Conservation (phyloP, 2,113 vertebrate species). For the Dissostichus mawsoni region DNA sequence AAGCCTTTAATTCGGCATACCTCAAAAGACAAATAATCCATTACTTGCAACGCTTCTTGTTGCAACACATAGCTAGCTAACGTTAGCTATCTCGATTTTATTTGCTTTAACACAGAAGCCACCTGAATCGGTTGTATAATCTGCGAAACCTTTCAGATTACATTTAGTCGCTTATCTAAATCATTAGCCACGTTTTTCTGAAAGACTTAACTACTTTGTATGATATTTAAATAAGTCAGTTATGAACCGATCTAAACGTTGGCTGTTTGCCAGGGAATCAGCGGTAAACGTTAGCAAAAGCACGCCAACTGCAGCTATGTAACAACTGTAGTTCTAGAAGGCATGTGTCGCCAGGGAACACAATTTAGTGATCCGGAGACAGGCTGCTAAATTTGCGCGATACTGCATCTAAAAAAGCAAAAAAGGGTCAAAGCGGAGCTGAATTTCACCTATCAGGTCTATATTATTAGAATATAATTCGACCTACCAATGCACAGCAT, state of each 20-base stretch:
- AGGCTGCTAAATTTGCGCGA: too few relatives aligned
- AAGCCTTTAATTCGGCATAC: background rate
- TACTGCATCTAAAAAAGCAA: background rate
- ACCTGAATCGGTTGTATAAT: background rate
- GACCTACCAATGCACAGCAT: background rate
- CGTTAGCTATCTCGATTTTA: background rate
- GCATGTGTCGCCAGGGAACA: background rate
- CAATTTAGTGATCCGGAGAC: background rate
- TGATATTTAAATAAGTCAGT: background rate
- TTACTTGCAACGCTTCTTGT: background rate
- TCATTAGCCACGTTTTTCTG: background rate
- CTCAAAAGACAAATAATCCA: background rate
- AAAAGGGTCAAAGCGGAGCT: background rate
- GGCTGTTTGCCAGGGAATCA: background rate
- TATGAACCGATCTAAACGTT: background rate
- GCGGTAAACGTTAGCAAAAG: slow-evolving; percentile 5
- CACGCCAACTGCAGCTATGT: background rate
- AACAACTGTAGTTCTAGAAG: slow-evolving; percentile 39
- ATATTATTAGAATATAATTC: background rate
- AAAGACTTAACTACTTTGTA: too few relatives aligned
- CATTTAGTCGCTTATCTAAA: too few relatives aligned
- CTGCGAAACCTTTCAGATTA: background rate
- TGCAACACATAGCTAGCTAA: background rate
- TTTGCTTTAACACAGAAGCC: background rate
- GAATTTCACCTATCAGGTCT: background rate